Evolutionary conservation across 2,113 vertebrate species (phyloP).

Genomic region (Nanorana parkeri): DNA sequence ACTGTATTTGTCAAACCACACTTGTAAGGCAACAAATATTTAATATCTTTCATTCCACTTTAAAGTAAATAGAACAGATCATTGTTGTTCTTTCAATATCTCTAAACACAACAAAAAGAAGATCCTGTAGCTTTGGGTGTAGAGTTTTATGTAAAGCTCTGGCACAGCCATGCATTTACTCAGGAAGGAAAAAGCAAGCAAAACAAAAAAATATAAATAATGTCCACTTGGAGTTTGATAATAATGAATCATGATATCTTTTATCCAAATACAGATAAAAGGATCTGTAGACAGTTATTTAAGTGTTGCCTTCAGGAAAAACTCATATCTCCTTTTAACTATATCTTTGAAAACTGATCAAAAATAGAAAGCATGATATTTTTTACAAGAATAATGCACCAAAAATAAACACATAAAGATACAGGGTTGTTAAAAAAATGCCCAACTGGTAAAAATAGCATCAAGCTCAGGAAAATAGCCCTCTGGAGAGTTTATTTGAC

Average conservation of each 20-base stretch:
- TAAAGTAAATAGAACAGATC: neutral
- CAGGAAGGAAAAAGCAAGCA: neutral
- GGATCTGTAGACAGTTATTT: constrained; percentile 59
- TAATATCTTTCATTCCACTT: neutral
- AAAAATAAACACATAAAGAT: constrained; percentile 60
- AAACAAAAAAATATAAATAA: constrained; percentile 11
- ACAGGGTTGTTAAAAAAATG: constrained; percentile 39
- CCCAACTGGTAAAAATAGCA: constrained; percentile 38
- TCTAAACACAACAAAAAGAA: constrained; percentile 13
- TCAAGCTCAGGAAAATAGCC: constrained; percentile 46
- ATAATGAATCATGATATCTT: constrained; percentile 21
- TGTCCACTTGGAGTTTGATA: neutral
- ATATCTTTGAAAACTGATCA: too few species aligned
- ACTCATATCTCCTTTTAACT: too few species aligned
- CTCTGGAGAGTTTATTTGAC: constrained; percentile 58
- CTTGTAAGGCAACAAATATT: neutral
- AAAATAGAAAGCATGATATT: constrained; percentile 21
- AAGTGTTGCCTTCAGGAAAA: constrained; percentile 62
- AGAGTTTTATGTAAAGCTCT: neutral
- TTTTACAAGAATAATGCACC: constrained; percentile 48
- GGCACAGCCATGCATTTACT: constrained; percentile 18
- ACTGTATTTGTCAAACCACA: too few species aligned
- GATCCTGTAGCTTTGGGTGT: constrained; percentile 9
- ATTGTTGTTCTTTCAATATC: constrained; percentile 18
- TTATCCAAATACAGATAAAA: constrained; percentile 15